A percentile compares a stretch with the other conserved stretches of the same genome.
These are phyloP conservation scores for Boleophthalmus pectinirostris DNA, from an alignment of 2,113 vertebrate genomes.

Conservation along the genomic window DNA sequence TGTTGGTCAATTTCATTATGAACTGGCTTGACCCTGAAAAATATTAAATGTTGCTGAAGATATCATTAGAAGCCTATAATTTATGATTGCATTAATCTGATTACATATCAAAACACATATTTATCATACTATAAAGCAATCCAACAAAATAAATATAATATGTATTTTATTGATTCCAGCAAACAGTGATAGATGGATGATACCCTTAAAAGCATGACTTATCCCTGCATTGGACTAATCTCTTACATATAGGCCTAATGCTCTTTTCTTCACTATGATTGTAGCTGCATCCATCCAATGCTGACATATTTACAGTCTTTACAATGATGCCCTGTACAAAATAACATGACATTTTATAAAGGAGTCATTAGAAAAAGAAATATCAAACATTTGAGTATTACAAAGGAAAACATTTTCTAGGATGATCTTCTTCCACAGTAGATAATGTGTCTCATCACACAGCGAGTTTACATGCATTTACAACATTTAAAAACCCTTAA, in stretches of 20 bases:
- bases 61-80: no score
- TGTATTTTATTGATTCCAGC: slow-evolving; percentile 83
- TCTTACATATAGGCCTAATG: slow-evolving; percentile 48
- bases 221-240: slow-evolving; percentile 48
- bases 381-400: slow-evolving; percentile 73
- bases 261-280: slow-evolving; percentile 64
- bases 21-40: no score
- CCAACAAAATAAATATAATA: slow-evolving; percentile 66
- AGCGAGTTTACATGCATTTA: slow-evolving; percentile 80
- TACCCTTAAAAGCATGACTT: slow-evolving; percentile 68
- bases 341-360: slow-evolving; percentile 78
- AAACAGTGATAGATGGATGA: slow-evolving; percentile 75
- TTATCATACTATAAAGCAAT: background rate
- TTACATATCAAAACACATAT: background rate
- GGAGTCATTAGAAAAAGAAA: slow-evolving; percentile 71
- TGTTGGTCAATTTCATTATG: no score
- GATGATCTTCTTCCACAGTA: slow-evolving; percentile 59
- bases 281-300: slow-evolving; percentile 76
- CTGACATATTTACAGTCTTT: slow-evolving; percentile 81
- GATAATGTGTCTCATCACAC: slow-evolving; percentile 66
- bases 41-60: no score
- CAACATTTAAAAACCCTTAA: slow-evolving; percentile 77
- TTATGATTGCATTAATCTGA: no score
- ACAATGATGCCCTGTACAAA: slow-evolving; percentile 82
- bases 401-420: slow-evolving; percentile 65